Conservation (phyloP, 2,888 invertebrate genomes). For the Morpho helenor region DNA sequence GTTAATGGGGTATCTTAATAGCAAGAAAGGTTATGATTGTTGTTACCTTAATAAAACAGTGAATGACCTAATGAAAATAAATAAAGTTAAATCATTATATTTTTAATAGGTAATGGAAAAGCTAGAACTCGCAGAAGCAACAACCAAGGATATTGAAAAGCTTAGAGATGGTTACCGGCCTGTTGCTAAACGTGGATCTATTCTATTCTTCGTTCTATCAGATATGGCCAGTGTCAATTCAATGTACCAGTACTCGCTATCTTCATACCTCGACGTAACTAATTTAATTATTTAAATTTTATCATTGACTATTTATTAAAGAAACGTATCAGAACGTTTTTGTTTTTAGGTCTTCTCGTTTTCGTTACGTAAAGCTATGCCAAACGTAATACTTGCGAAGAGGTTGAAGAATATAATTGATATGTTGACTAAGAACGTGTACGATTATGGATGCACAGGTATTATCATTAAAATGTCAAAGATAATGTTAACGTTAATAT, state of each 20-base stretch:
- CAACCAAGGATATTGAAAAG: slow-evolving; percentile 89
- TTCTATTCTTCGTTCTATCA: slow-evolving; percentile 93
- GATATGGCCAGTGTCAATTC: slow-evolving; percentile 93
- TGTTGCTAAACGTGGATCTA: slow-evolving; percentile 91
- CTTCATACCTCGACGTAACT: slow-evolving; percentile 86
- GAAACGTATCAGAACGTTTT: neutral
- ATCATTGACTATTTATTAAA: neutral
- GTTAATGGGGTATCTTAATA: too few species aligned
- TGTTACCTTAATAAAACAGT: too few species aligned
- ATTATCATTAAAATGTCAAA: slow-evolving; percentile 3
- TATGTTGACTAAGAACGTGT: slow-evolving; percentile 91
- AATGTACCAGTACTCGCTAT: slow-evolving; percentile 96
- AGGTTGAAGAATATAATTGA: slow-evolving; percentile 90
- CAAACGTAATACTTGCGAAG: slow-evolving; percentile 86
- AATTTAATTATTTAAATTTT: slow-evolving; percentile 8
- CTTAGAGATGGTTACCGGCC: slow-evolving; percentile 91
- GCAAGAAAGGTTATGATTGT: too few species aligned
- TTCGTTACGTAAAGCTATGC: slow-evolving; percentile 89
- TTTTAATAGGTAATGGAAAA: slow-evolving; percentile 82
- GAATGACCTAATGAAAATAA: too few species aligned
- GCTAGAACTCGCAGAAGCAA: slow-evolving; percentile 86
- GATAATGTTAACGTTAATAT: too few species aligned
- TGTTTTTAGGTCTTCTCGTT: slow-evolving; percentile 83
- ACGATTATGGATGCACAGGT: slow-evolving; percentile 94
- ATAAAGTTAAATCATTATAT: neutral